Evolutionary conservation across 2,797 vertebrate species (phyloP).

Genomic region (Tenualosa thibaudeaui): DNA sequence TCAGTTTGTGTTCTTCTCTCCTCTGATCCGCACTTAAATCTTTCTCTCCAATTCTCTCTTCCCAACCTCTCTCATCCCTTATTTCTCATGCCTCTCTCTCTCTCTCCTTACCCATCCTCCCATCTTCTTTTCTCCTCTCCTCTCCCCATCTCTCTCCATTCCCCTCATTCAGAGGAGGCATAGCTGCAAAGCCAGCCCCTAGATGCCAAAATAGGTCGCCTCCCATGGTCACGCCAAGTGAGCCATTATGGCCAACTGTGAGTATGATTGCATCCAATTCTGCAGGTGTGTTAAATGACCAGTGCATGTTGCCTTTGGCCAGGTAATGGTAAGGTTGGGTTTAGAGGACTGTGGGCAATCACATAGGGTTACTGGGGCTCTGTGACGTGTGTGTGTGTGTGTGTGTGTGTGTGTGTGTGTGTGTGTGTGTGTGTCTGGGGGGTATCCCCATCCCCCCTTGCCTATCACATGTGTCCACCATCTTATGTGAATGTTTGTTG

Average conservation of each 20-base stretch:
- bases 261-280: constrained; percentile 5
- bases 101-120: neutral
- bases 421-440: neutral
- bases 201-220: constrained; percentile 9
- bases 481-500: too few relatives aligned
- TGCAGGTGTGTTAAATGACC: neutral
- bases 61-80: neutral
- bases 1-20: neutral
- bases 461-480: too few relatives aligned
- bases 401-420: constrained; percentile 10
- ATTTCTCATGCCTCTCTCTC: neutral
- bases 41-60: neutral
- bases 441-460: too few relatives aligned
- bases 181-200: neutral
- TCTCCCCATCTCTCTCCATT: constrained; percentile 16
- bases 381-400: constrained; percentile 1
- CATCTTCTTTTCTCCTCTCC: neutral
- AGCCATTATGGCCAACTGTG: neutral
- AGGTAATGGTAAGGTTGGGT: neutral
- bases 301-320: neutral
- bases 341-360: neutral
- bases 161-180: neutral
- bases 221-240: neutral
- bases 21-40: neutral
- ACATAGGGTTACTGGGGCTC: neutral